These are phyloP conservation scores for Dorcus hopei DNA, from an alignment of 2,888 invertebrate species.

Conservation along the genomic window DNA sequence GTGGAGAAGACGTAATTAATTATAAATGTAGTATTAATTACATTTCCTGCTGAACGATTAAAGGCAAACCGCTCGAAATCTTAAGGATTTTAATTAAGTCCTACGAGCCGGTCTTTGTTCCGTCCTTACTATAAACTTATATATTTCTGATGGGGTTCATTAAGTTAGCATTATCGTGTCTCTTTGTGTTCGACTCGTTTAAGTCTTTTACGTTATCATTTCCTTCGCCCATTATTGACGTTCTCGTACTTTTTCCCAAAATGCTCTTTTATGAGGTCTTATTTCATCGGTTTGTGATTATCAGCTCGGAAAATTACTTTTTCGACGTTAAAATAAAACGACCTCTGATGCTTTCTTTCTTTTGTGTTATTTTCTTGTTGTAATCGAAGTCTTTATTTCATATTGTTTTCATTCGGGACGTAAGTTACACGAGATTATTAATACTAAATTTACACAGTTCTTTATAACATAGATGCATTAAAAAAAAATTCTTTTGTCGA, in stretches of 20 bases:
- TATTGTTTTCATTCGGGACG: too few species aligned
- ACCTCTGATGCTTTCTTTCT: background rate
- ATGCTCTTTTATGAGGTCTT: conserved; percentile 21
- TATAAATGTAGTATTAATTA: background rate
- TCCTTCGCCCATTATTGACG: conserved; percentile 1
- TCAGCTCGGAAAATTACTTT: conserved; percentile 1
- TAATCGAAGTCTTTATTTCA: too few species aligned
- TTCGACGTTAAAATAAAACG: background rate
- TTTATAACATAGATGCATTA: too few species aligned
- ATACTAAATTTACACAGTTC: too few species aligned
- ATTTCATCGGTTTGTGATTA: conserved; percentile 14
- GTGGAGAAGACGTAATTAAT: too few species aligned
- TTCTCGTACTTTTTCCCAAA: background rate
- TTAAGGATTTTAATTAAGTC: background rate
- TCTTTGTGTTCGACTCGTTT: conserved; percentile 20
- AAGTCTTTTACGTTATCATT: conserved; percentile 6
- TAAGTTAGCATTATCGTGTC: conserved; percentile 25
- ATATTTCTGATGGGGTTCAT: conserved; percentile 18
- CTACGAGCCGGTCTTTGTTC: background rate
- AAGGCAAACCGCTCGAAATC: background rate
- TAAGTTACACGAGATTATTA: too few species aligned
- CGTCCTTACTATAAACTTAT: background rate
- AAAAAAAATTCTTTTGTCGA: too few species aligned
- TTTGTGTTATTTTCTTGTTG: too few species aligned
- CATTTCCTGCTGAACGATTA: background rate